Base-by-base conservation (phyloP, 2,888 invertebrate genomes). In the Drosophila parthenogenetica region DNA sequence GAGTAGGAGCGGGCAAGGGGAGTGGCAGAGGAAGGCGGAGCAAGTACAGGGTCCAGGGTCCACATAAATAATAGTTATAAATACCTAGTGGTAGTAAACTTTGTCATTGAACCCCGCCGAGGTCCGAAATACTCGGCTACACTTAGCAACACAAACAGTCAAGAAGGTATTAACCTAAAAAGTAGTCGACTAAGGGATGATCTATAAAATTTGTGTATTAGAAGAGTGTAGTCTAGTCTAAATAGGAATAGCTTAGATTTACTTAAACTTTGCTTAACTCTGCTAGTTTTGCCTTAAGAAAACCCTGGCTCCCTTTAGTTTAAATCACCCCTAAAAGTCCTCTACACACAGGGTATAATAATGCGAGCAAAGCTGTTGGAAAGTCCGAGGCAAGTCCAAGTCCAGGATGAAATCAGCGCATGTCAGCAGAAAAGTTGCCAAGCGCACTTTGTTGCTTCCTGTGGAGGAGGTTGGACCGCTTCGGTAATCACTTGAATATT, bases 1-100 rank as follows among this genome's bases (percentile, higher is more conserved):
- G 78, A 57, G 58, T 37, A 29, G 66, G 39, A 16, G 29, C 49
- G 2, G 13, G 25, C 5, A 5, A 32, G 32, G 11, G 32, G 32
- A 32, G 32, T 32, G 16, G 29, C 17, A 49, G 61, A 22, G 22
- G 7, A 7, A 25, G 25, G 7, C 8, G 2, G 1, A 29, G 29
- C 29, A 29, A 29, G 64, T 57, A 51, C 59, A 40, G 69, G 74
- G 68, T 57, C 60, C 64, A 73, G 45, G 10, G 53, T 54, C 71
- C 66, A 73, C 87, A 86, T 86, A 86, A 86, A 86, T 86, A 86
- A 86, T 86, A 86, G 85, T 86, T 84, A 88, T 84, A 89, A 87
- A 85, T 87, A 85, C 85, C 81, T 89, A 88, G 84, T 83, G 84
- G 73, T 86, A 78, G 89, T 84, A 89, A 89, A 89, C 77, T 87